Percentiles rank a stretch among this genome's conserved stretches.
Conservation (phyloP, 2,797 vertebrate species). For the Mus spretus region DNA sequence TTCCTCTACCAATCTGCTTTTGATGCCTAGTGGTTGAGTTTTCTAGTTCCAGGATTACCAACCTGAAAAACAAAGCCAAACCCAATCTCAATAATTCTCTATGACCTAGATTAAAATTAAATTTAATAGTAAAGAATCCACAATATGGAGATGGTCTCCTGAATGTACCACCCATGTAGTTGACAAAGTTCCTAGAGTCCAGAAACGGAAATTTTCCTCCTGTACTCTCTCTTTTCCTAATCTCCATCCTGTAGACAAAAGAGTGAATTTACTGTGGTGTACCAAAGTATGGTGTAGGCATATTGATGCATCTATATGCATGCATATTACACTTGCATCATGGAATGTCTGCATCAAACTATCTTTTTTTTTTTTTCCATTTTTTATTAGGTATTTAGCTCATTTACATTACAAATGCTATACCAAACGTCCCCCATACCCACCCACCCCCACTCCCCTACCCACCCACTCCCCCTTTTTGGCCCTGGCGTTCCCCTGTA, state of each 20-base stretch:
- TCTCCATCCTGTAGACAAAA: not conserved
- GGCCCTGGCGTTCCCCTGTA: too few relatives aligned
- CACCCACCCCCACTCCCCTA: too few relatives aligned
- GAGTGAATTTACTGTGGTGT: not conserved
- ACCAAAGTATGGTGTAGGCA: not conserved
- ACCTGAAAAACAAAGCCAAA: constrained; percentile 48
- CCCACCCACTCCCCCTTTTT: too few relatives aligned
- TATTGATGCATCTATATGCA: not conserved
- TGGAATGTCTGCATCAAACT: not conserved
- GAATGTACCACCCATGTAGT: not conserved
- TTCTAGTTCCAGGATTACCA: not conserved
- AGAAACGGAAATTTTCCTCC: not conserved
- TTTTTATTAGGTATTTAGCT: too few relatives aligned
- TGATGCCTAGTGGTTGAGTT: not conserved
- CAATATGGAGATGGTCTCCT: not conserved
- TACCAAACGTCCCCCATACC: too few relatives aligned
- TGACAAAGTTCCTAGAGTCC: not conserved
- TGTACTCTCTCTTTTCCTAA: not conserved
- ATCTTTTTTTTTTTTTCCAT: too few relatives aligned
- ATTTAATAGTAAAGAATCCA: not conserved
- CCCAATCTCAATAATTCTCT: not conserved
- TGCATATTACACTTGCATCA: not conserved
- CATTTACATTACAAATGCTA: too few relatives aligned
- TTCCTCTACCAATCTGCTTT: not conserved
- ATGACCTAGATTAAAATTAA: constrained; percentile 8